phyloP scores from a whole-genome alignment of 2,113 vertebrate genomes.

The Rhabdornis inornatus region DNA sequence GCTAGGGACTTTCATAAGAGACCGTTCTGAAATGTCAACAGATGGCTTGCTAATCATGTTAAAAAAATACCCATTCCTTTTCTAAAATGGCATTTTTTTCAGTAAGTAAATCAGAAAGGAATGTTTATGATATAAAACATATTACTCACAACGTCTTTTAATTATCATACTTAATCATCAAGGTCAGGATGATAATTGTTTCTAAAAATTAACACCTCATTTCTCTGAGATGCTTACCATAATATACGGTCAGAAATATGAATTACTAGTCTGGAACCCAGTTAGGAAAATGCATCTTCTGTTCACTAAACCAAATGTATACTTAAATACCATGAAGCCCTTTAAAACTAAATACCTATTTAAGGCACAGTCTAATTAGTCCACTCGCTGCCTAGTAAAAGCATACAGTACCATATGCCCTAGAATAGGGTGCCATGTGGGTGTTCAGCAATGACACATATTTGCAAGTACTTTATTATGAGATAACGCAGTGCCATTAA shows the following conservation, averaged over 20 bases:
- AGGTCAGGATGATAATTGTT: slow-evolving; percentile 80
- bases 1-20: slow-evolving; percentile 80
- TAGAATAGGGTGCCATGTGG: slow-evolving; percentile 56
- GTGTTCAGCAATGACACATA: slow-evolving; percentile 58
- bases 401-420: slow-evolving; percentile 61
- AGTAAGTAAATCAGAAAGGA: slow-evolving; percentile 77
- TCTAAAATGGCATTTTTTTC: slow-evolving; percentile 76
- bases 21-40: slow-evolving; percentile 82
- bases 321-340: slow-evolving; percentile 61
- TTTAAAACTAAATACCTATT: slow-evolving; percentile 68
- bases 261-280: slow-evolving; percentile 28
- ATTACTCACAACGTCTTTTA: slow-evolving; percentile 78
- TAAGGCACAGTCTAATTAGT: slow-evolving; percentile 67
- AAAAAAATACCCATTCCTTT: slow-evolving; percentile 79
- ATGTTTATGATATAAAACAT: slow-evolving; percentile 80
- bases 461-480: slow-evolving; percentile 66
- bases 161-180: slow-evolving; percentile 82
- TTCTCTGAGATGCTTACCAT: slow-evolving; percentile 58
- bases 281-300: slow-evolving; percentile 55
- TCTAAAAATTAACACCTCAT: slow-evolving; percentile 77
- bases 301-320: slow-evolving; percentile 61
- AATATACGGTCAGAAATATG: slow-evolving; percentile 62
- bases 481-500: slow-evolving; percentile 66
- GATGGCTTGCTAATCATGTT: slow-evolving; percentile 85
- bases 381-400: slow-evolving; percentile 62